Percentiles rank a stretch among this genome's conserved stretches.
These are phyloP conservation scores for Gobius niger DNA, from an alignment of 2,113 vertebrate genomes.

Conservation along the genomic window DNA sequence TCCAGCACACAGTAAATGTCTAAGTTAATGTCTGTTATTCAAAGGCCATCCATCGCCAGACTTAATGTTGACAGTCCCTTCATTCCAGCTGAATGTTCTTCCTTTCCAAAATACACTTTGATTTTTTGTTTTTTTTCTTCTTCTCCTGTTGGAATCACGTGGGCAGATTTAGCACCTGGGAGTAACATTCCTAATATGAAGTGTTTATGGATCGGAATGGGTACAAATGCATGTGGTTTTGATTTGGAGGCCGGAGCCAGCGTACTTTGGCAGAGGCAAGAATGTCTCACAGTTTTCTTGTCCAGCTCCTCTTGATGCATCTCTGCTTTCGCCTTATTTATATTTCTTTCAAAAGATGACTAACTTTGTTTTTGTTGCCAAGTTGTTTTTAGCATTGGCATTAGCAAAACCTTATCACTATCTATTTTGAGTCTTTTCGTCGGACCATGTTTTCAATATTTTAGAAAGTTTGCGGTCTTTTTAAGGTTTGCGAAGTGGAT, in stretches of 20 bases:
- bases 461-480: too few relatives aligned
- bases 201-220: slow-evolving; percentile 69
- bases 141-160: slow-evolving; percentile 37
- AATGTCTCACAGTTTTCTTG: slow-evolving; percentile 73
- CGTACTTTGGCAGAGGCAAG: slow-evolving; percentile 52
- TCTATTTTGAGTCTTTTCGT: too few relatives aligned
- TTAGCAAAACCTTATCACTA: not conserved
- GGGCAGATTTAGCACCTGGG: slow-evolving; percentile 67
- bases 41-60: too few relatives aligned
- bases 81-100: slow-evolving; percentile 29
- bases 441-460: too few relatives aligned
- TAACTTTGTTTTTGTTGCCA: slow-evolving; percentile 14
- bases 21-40: too few relatives aligned
- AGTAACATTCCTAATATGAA: slow-evolving; percentile 66
- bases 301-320: slow-evolving; percentile 76
- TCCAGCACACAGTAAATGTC: too few relatives aligned
- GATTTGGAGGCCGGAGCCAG: slow-evolving; percentile 58
- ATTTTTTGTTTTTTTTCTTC: not conserved
- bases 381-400: slow-evolving; percentile 25
- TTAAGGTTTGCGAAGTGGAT: too few relatives aligned
- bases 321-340: slow-evolving; percentile 32
- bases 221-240: slow-evolving; percentile 66
- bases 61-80: slow-evolving; percentile 4
- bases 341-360: slow-evolving; percentile 22
- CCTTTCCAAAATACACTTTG: not conserved